Evolutionary conservation across 2,888 invertebrate genomes (phyloP), one percentile per base, ranked within the genome.

Genomic region (Eilema griseolum): DNA sequence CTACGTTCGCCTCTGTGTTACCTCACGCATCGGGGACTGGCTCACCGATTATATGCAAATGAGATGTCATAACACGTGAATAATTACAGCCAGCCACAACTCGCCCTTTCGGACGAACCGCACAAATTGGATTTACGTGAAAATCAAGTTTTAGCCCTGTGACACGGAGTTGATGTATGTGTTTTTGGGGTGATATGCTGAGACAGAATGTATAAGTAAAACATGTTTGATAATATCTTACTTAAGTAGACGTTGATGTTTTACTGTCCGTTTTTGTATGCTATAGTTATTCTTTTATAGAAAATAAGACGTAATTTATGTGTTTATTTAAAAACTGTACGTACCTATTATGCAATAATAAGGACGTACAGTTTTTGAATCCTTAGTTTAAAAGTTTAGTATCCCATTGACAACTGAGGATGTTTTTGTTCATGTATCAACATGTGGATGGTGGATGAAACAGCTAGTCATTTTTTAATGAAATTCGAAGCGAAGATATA

Each of bases 41-140:
- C 88, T 89, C 85, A 87, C 86, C 95, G 95, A 95, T 95, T 95
- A 95, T 95, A 95, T 95, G 94, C 90, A 94, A 95, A 95, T 95
- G 91, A 90, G 93, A 95, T 94, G 95, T 95, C 95, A 95, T 95
- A 95, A 95, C 94, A 94, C 86, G 91, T 95, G 95, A 95, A 95
- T 95, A 95, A 95, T 95, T 93, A 94, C 93, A 89, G 87, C 90
- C 89, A 90, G 88, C 93, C 92, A 92, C 93, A 93, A 90, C 86
- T 94, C 92, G 89, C 95, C 94, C 95, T 94, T 94, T 94, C 90
- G 90, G 89, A 89, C 89, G 89, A 89, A 80, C 88, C 92, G 85
- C 92, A 91, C 93, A 94, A 94, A 94, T 94, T 95, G 90, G 94
- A 92, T 94, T 94, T 94, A 92, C 92, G 89, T 94, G 93, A 92